These are phyloP conservation scores for Scotopteryx bipunctaria DNA, from an alignment of 2,888 invertebrate genomes.

Conservation along the genomic window DNA sequence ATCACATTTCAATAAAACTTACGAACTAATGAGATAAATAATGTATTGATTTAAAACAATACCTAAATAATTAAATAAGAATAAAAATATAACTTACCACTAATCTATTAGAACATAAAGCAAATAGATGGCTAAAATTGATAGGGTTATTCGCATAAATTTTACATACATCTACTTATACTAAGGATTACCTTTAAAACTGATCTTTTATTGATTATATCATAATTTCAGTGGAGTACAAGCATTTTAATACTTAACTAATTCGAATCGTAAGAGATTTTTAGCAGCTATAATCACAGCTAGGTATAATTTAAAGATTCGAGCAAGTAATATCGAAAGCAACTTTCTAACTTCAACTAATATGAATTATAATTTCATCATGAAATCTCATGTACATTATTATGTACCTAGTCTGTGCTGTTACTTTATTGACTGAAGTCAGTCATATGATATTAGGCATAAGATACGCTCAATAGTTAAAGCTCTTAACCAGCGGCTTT, in stretches of 20 bases:
- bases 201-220: neutral
- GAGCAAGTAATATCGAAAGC: neutral
- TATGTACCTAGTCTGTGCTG: too few relatives aligned
- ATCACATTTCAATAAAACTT: slow-evolving; percentile 4
- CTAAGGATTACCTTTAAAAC: neutral
- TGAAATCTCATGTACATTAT: too few relatives aligned
- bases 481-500: neutral
- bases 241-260: neutral
- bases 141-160: too few relatives aligned
- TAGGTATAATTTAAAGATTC: neutral
- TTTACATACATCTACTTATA: neutral
- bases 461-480: neutral
- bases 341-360: too few relatives aligned
- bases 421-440: too few relatives aligned
- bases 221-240: neutral
- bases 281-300: slow-evolving; percentile 8
- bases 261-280: neutral
- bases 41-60: neutral
- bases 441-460: neutral
- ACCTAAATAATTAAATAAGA: neutral
- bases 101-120: too few relatives aligned
- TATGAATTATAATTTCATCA: too few relatives aligned
- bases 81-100: neutral
- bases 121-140: slow-evolving; percentile 1
- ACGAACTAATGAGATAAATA: slow-evolving; percentile 7